Conservation (phyloP, 35 echinoderm and acorn worm species). For the Apostichopus parvimensis region DNA sequence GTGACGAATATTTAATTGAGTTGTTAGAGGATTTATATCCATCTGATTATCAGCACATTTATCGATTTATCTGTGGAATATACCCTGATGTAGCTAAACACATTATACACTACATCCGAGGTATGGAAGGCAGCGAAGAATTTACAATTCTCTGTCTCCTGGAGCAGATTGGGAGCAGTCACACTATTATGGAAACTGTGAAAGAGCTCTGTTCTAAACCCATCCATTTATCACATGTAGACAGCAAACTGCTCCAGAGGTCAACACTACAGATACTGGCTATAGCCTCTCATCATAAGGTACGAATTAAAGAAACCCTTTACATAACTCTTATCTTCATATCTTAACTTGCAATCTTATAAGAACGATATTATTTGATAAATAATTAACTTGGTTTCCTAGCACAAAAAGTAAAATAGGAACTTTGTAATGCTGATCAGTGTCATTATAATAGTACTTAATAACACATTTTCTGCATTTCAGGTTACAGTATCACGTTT, state of each 20-base stretch:
- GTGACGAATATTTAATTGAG: not conserved
- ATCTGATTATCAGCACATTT: not conserved
- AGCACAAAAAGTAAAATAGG: not conserved
- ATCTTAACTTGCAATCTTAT: not conserved
- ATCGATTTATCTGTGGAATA: conserved; percentile 27
- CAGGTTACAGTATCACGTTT: not conserved
- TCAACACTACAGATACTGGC: not conserved
- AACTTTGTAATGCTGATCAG: not conserved
- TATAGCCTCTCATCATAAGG: not conserved
- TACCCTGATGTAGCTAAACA: not conserved
- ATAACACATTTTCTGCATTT: not conserved
- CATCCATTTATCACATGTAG: not conserved
- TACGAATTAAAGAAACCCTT: not conserved
- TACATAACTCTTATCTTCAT: not conserved
- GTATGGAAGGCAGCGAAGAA: not conserved
- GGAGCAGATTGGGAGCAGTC: not conserved
- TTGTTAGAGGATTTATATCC: not conserved
- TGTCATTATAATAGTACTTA: not conserved
- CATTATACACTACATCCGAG: not conserved
- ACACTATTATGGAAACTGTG: not conserved
- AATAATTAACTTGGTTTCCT: not conserved
- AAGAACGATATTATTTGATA: not conserved
- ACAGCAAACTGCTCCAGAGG: not conserved
- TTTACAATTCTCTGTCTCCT: conserved; percentile 8
- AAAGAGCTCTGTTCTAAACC: not conserved